A percentile compares a stretch with the other conserved stretches of the same genome.
These are phyloP conservation scores for Lepidiolamprologus cunningtoni DNA, from an alignment of 2,113 vertebrate genomes.

Conservation along the genomic window DNA sequence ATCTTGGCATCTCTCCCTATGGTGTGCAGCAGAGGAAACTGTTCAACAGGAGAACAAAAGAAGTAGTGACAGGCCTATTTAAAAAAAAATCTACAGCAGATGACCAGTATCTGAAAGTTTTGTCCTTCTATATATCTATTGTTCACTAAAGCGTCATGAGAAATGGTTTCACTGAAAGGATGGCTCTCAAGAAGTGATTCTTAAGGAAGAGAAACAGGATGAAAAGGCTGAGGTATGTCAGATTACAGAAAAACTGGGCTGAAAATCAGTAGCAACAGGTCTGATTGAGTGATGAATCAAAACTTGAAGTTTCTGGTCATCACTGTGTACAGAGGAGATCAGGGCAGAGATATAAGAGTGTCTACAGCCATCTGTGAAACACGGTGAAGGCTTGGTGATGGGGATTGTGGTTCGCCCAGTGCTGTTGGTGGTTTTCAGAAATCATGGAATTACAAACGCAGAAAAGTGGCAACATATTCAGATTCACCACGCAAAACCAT, in stretches of 20 bases:
- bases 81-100: not conserved
- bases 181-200: not conserved
- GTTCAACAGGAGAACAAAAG: not conserved
- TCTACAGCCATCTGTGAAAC: not conserved
- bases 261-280: not conserved
- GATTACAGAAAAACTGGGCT: not conserved
- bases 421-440: not conserved
- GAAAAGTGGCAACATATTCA: not conserved
- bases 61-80: not conserved
- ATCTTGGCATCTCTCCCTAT: not conserved
- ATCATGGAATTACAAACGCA: not conserved
- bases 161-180: too few species aligned
- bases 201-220: not conserved
- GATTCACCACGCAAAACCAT: not conserved
- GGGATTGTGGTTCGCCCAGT: not conserved
- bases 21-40: not conserved
- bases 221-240: not conserved
- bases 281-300: not conserved
- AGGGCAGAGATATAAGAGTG: not conserved
- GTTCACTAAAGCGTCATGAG: not conserved
- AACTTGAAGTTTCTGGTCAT: not conserved
- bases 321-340: not conserved
- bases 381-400: not conserved
- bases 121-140: not conserved
- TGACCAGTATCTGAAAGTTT: not conserved